Conservation (phyloP, 2,888 invertebrate genomes). For the Cabera pusaria region DNA sequence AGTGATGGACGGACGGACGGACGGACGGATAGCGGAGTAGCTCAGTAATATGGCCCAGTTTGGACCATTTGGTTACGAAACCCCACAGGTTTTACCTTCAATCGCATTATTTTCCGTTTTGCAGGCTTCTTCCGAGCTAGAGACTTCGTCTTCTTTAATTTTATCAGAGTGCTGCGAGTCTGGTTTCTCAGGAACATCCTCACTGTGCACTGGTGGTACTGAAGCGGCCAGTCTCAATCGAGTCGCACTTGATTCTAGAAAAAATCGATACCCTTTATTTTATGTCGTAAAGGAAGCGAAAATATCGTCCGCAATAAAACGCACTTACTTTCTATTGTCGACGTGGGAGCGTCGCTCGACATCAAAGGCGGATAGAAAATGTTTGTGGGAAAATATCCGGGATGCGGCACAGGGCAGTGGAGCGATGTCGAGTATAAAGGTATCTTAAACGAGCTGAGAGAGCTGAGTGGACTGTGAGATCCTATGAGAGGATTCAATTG, state of each 20-base stretch:
- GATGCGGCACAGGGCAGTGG: slow-evolving; percentile 63
- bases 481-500: slow-evolving; percentile 40
- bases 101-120: slow-evolving; percentile 40
- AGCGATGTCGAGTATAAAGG: slow-evolving; percentile 63
- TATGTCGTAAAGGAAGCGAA: slow-evolving; percentile 1
- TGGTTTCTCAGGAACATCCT: slow-evolving; percentile 52
- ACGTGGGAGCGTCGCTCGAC: slow-evolving; percentile 51
- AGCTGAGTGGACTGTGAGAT: slow-evolving; percentile 46
- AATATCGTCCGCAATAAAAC: slow-evolving; percentile 6
- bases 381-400: slow-evolving; percentile 72
- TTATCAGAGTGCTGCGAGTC: slow-evolving; percentile 62
- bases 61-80: too few species aligned
- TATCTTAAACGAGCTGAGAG: slow-evolving; percentile 64
- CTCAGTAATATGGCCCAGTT: too few species aligned
- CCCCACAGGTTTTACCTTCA: slow-evolving; percentile 38
- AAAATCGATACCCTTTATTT: background rate
- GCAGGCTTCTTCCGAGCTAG: slow-evolving; percentile 88
- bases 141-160: slow-evolving; percentile 88
- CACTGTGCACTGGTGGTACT: slow-evolving; percentile 37
- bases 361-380: slow-evolving; percentile 67
- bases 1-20: too few species aligned
- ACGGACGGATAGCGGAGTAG: too few species aligned
- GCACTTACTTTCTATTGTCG: slow-evolving; percentile 54
- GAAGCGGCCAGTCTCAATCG: slow-evolving; percentile 23
- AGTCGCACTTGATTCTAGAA: slow-evolving; percentile 35